A percentile compares a stretch with the other conserved stretches of the same genome.
Conservation (phyloP, 1,140 invertebrate species). For the Frieseomelitta varia region DNA sequence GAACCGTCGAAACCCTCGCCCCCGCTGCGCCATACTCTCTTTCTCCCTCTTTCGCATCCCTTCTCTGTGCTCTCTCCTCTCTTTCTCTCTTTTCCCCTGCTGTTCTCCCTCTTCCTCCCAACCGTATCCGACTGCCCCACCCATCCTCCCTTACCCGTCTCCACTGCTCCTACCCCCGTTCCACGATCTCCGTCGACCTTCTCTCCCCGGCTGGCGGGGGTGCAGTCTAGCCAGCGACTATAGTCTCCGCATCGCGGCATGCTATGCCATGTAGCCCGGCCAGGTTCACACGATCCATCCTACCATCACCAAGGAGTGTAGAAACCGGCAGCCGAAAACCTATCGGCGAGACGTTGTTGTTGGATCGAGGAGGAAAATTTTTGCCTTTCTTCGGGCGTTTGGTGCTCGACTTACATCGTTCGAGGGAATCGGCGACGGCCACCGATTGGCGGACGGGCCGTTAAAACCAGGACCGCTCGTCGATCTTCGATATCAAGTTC, state of each 20-base stretch:
- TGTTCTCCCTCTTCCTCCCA: slow-evolving; percentile 16
- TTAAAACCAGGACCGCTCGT: not conserved
- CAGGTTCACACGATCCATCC: slow-evolving; percentile 13
- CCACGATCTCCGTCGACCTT: slow-evolving; percentile 62
- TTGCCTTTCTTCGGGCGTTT: not conserved
- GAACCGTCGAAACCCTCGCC: slow-evolving; percentile 61
- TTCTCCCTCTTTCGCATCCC: slow-evolving; percentile 26
- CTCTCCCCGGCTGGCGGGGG: slow-evolving; percentile 67
- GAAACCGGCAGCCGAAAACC: slow-evolving; percentile 45
- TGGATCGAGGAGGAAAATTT: slow-evolving; percentile 46
- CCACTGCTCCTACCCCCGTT: slow-evolving; percentile 46
- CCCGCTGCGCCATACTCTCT: slow-evolving; percentile 53
- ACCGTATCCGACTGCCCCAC: slow-evolving; percentile 45
- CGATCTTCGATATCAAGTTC: slow-evolving; percentile 29
- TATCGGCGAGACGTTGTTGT: slow-evolving; percentile 56
- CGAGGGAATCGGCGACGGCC: not conserved
- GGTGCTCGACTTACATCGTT: slow-evolving; percentile 25
- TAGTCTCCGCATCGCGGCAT: slow-evolving; percentile 51
- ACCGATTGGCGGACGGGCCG: slow-evolving; percentile 17
- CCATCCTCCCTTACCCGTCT: slow-evolving; percentile 44
- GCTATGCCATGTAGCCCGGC: slow-evolving; percentile 53
- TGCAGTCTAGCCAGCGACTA: slow-evolving; percentile 74
- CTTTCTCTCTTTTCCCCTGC: slow-evolving; percentile 8
- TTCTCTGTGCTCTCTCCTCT: slow-evolving; percentile 21
- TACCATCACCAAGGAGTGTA: slow-evolving; percentile 36